Evolutionary conservation across 1,140 invertebrate genomes (phyloP), one percentile per base, ranked within the genome.

Genomic region (Chionoecetes opilio): DNA sequence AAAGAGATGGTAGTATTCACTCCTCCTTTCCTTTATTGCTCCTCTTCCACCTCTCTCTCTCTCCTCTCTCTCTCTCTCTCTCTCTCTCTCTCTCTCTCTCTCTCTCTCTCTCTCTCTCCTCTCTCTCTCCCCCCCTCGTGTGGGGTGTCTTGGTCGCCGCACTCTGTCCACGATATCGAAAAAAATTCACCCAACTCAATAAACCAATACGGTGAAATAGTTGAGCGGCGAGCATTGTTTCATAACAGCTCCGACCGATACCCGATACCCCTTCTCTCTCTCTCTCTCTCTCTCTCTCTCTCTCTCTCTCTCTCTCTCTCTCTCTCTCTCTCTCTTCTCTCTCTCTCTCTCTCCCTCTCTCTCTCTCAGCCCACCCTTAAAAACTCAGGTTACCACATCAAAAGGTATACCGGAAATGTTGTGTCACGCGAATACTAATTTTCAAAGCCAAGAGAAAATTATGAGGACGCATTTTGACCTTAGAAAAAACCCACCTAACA

Each of bases 161-260:
- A 87, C 11, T 34, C 26, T 75, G 63, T 17, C 63, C 63, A n/a
- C 21, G 21, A 75, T 75, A 75, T 75, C 63, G 63, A 75, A 8
- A 75, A 75, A 75, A 75, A 75, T 75, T 75, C 26, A 26, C 63
- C 21, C 5, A 8, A 75, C 63, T 75, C 63, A 75, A 75, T 75
- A 75, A 75, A 37, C 35, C 86, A 88, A 35, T 88, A 38, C 34
- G n/a, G 21, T 75, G 63, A 75, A 75, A 75, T 75, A 75, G 63
- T 75, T 75, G 63, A 75, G 63, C 63, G 11, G 11, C 63, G 63
- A 75, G 63, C 63, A 75, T 75, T 75, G 63, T 75, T 75, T 75
- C 63, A 75, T 75, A 75, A 75, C 63, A 75, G 63, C 21, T 26
- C 21, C 1, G 11, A 0, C 63, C 63, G 63, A 75, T 75, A 75